Evolutionary conservation across 2,888 invertebrate genomes (phyloP), one percentile per base, ranked within the genome.

Genomic region (Balanococcus diminutus): DNA sequence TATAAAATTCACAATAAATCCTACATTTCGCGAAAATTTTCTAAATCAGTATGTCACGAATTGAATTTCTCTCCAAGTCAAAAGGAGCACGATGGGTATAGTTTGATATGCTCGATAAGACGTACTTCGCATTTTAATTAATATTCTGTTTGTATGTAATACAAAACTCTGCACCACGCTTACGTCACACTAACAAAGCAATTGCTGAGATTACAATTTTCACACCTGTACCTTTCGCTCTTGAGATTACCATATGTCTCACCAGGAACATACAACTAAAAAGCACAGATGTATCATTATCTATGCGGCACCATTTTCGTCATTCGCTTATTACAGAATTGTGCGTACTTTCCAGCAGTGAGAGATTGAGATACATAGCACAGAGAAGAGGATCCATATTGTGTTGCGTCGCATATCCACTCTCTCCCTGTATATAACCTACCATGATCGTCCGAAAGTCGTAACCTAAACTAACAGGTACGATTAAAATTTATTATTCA

Each of bases 401-500:
- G 22, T 56, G 19, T 56, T 22, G 22, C 22, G 22, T 56, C 22
- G 22, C 22, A 42, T 42, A n/a, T n/a, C n/a, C 14, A 11, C 11
- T 14, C 2, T 42, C 56, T 22, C 22, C 11, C 56, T 22, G 22
- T n/a, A n/a, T n/a, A n/a, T n/a, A n/a, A n/a, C n/a, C n/a, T n/a
- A n/a, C n/a, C n/a, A n/a, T n/a, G n/a, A n/a, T n/a, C n/a, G 56
- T 56, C 19, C 16, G 28, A 67, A 67, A 67, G 28, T 28, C 28
- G 22, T 31, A 67, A 67, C 67, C 67, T 67, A 19, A 67, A 72
- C 28, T 72, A 72, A 79, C 75, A 79, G 75, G 75, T 79, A 79
- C 75, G 75, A 79, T 79, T 79, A 79, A 36, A 79, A 79, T 79
- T 79, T 79, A 79, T 79, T 79, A 79, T 79, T 79, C 75, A 79